Percentiles rank a stretch among this genome's conserved stretches.
Conservation (phyloP, 2,113 vertebrate species). For the Dermatemys mawii region DNA sequence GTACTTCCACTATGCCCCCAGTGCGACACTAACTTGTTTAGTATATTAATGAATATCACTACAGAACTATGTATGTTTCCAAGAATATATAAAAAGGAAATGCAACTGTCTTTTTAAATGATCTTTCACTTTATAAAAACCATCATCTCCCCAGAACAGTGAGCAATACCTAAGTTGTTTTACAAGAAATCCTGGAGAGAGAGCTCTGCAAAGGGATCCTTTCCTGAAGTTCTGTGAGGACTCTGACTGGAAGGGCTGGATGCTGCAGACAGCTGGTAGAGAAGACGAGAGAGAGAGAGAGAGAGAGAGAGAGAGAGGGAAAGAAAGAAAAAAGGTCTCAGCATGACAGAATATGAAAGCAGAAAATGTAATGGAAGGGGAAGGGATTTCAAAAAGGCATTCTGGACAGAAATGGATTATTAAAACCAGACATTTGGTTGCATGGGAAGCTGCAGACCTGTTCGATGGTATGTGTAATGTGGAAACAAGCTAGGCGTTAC, state of each 20-base stretch:
- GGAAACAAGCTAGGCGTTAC: constrained; percentile 56
- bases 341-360: constrained; percentile 85
- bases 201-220: constrained; percentile 99
- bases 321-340: constrained; percentile 89
- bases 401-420: constrained; percentile 63
- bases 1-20: constrained; percentile 59
- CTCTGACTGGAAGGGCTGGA: constrained; percentile 99
- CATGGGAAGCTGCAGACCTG: constrained; percentile 64
- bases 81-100: neutral
- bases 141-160: constrained; percentile 75
- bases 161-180: constrained; percentile 97
- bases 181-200: constrained; percentile 99
- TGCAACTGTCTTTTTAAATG: neutral
- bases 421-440: constrained; percentile 62
- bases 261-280: constrained; percentile 96
- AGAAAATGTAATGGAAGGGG: constrained; percentile 79
- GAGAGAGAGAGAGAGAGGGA: constrained; percentile 87
- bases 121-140: constrained; percentile 12
- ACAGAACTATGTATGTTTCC: neutral
- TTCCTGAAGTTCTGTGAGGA: constrained; percentile 98
- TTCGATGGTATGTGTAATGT: constrained; percentile 62
- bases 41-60: neutral
- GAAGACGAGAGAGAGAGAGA: constrained; percentile 86
- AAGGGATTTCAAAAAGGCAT: constrained; percentile 68
- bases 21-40: neutral